Evolutionary conservation across 2,797 vertebrate species (phyloP).

Genomic region (Rhabdomys pumilio): DNA sequence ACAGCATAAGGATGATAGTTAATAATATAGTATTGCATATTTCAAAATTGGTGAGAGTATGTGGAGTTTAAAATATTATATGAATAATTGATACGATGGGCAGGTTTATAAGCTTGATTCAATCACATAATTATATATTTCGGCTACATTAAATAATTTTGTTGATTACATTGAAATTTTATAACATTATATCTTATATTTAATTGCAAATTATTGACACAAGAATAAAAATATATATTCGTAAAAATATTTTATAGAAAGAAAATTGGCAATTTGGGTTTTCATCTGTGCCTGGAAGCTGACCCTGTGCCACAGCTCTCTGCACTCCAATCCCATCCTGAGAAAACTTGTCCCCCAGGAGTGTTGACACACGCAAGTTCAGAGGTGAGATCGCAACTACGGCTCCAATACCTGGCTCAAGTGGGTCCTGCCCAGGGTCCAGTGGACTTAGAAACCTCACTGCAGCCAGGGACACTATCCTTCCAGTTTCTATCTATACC

Average conservation of each 20-base stretch:
- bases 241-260: constrained; percentile 7
- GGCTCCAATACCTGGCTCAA: not conserved
- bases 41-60: not conserved
- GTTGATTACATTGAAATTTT: not conserved
- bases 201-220: not conserved
- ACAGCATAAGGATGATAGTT: not conserved
- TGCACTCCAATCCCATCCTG: not conserved
- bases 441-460: not conserved
- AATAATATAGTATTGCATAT: not conserved
- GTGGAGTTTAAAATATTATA: not conserved
- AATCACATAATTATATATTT: not conserved
- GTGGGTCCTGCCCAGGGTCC: not conserved
- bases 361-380: not conserved
- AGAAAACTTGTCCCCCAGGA: not conserved
- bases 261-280: not conserved
- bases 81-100: not conserved
- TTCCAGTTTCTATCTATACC: not conserved
- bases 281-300: not conserved
- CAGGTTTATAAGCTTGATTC: not conserved
- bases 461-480: not conserved
- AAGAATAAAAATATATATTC: not conserved
- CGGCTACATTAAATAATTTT: not conserved
- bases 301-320: not conserved
- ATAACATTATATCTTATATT: not conserved
- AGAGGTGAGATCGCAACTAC: not conserved